These are phyloP conservation scores for Octopus bimaculoides DNA, from an alignment of 1,140 invertebrate genomes.

Conservation along the genomic window DNA sequence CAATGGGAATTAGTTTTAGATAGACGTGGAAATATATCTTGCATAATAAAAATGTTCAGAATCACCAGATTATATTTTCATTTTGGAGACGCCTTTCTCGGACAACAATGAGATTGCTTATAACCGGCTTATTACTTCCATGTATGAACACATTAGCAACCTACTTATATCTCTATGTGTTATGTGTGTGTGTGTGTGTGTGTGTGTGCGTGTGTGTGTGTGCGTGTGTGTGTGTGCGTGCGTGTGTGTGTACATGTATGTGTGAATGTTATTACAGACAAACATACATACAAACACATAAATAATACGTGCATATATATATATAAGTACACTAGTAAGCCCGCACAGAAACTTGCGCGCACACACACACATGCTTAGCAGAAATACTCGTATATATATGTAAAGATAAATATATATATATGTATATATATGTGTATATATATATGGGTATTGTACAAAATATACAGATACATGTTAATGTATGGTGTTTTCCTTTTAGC, in stretches of 20 bases:
- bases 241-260: constrained; percentile 13
- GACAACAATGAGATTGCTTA: too few relatives aligned
- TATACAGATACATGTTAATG: too few relatives aligned
- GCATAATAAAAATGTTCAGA: too few relatives aligned
- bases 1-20: too few relatives aligned
- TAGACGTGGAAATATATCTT: too few relatives aligned
- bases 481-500: too few relatives aligned
- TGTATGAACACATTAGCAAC: too few relatives aligned
- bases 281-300: not conserved
- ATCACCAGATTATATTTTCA: too few relatives aligned
- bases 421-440: not conserved
- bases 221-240: constrained; percentile 15
- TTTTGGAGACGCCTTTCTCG: too few relatives aligned
- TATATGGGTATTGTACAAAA: not conserved
- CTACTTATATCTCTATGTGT: not conserved
- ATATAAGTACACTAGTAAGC: not conserved
- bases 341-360: not conserved
- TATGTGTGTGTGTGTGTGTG: not conserved
- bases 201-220: constrained; percentile 15
- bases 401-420: not conserved
- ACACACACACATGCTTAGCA: not conserved
- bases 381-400: not conserved
- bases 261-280: not conserved
- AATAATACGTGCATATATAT: not conserved
- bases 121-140: too few relatives aligned